Conservation (phyloP, 2,797 vertebrate genomes). For the Acanthopagrus latus region DNA sequence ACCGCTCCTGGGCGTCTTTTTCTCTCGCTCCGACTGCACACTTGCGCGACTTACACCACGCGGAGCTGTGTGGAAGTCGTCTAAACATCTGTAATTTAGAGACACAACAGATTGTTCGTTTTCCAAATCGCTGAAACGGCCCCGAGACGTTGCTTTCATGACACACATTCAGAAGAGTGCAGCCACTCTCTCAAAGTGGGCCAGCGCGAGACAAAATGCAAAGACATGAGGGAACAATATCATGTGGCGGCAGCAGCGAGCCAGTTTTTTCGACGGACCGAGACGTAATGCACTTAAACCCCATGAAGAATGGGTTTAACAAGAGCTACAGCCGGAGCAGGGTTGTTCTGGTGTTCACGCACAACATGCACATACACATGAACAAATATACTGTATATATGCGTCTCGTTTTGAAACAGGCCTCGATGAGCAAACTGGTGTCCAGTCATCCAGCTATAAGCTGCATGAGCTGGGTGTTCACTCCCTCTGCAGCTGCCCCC, state of each 20-base stretch:
- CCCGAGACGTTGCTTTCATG: slow-evolving; percentile 48
- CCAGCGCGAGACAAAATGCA: neutral
- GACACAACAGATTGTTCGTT: slow-evolving; percentile 43
- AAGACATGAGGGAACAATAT: neutral
- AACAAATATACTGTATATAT: neutral
- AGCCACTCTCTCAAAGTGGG: slow-evolving; percentile 17
- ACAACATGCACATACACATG: neutral
- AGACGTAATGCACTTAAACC: slow-evolving; percentile 1
- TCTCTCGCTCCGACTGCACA: slow-evolving; percentile 26
- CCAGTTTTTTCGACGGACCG: slow-evolving; percentile 11
- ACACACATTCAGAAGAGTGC: slow-evolving; percentile 17
- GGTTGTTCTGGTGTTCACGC: neutral
- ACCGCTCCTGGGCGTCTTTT: slow-evolving; percentile 38
- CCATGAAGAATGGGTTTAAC: slow-evolving; percentile 3
- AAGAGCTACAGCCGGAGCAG: neutral
- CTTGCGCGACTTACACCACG: slow-evolving; percentile 29
- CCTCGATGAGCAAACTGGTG: neutral
- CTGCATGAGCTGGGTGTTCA: neutral
- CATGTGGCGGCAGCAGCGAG: neutral
- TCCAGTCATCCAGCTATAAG: neutral
- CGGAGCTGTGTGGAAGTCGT: slow-evolving; percentile 39
- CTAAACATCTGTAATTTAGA: slow-evolving; percentile 57
- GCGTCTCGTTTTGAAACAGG: neutral
- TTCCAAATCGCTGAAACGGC: slow-evolving; percentile 35
- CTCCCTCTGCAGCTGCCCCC: neutral